Evolutionary conservation across 2,888 invertebrate genomes (phyloP), one percentile per base, ranked within the genome.

Genomic region (Seira ritae): DNA sequence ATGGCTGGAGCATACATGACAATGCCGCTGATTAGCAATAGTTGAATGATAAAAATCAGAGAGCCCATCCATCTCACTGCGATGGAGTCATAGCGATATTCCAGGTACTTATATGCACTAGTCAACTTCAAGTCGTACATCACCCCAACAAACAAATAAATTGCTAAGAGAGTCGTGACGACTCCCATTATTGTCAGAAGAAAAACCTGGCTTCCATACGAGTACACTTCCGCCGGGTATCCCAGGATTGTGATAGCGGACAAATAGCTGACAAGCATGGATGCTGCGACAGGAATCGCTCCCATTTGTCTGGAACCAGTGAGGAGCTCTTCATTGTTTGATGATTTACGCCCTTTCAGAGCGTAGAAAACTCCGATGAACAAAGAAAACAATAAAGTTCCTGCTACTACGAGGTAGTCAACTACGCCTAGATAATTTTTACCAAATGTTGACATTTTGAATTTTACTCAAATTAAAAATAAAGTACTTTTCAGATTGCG

Each of bases 21-120:
- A 15, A 89, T 88, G 0, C 88, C 88, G 88, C 88, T 89, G 67
- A 87, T 87, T 15, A 89, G 75, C 0, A 85, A 73, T 87, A 89
- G 86, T 84, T 89, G 89, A 2, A 89, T 31, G 12, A 88, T 86
- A 70, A 88, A 89, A 67, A 88, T 88, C 50, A 87, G 85, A 4
- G 89, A 86, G 6, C 88, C 88, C 68, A 89, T 84, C 24, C 62
- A 23, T 24, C 89, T 80, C 8, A 88, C 87, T 24, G 86, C 84
- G 6, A 3, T 19, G 3, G 89, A 88, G 1, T 88, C 70, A 68
- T 88, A 89, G 46, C 89, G 37, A 20, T 84, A 72, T 60, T 89
- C 89, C 71, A 89, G 65, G 70, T 89, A 89, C 89, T 89, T 87
- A 31, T 87, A 88, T 0, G 88, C 87, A 66, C 88, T 88, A 1